Base-by-base conservation (phyloP, 2,888 invertebrate species). In the Nasonovia ribisnigri region DNA sequence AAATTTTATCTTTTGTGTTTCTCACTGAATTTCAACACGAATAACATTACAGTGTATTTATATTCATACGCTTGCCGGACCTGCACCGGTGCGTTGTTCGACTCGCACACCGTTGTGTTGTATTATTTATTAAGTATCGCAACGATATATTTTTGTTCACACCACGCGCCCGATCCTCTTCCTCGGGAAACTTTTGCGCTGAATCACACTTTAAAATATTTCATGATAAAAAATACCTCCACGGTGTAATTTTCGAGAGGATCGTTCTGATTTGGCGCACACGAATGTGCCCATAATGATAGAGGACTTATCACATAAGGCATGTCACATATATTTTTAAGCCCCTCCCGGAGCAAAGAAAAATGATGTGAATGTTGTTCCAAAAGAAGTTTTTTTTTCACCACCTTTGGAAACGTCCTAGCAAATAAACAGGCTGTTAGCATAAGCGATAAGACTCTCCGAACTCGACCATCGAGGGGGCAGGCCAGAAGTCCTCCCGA, bases 311-410 rank as follows among this genome's bases (percentile, higher is more conserved):
- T 60, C 43, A 57, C 91, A 26, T 24, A 26, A 86, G 60, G 36
- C 91, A 26, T 92, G 57, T 92, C 84, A 57, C 91, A 46, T 43
- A 57, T 51, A 42, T 84, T 77, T 90, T 26, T n/a, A n/a, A 90
- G 84, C 91, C 91, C 84, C 51, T 91, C 84, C 91, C 84, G 60
- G 20, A 88, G 77, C n/a, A 5, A 92, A 92, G 88, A 92, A 92
- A 88, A 92, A 88, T 88, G 43, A 77, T 92, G 13, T 77, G 67
- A 92, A 88, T 29, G 87, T 67, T 92, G 88, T 92, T 88, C 16
- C 13, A 3, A 77, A 92, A 88, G 42, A 29, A 67, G 54, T 43
- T 84, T 84, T 84, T 51, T n/a, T 54, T 46, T 46, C 46, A 11
- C 46, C 10, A 11, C n/a, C 20, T 54, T 20, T 43, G 26, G 5